Conservation (phyloP, 2,888 invertebrate genomes). For the Drosophila lutescens region DNA sequence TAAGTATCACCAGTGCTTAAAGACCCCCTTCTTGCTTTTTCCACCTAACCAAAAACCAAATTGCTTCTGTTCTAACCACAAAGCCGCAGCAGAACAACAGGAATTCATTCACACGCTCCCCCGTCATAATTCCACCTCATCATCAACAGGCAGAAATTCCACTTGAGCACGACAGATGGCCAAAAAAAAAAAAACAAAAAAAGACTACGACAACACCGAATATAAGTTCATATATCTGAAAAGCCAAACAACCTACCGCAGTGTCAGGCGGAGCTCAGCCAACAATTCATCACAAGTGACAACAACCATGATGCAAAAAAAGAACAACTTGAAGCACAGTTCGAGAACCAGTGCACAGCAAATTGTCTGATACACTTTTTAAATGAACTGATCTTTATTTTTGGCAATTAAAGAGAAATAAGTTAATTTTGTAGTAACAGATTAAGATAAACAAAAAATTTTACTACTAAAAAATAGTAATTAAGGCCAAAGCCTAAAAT, state of each 20-base stretch:
- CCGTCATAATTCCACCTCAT: conserved; percentile 1
- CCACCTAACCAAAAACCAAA: conserved; percentile 17
- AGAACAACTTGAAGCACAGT: conserved; percentile 48
- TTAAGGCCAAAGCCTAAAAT: no score
- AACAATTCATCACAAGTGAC: conserved; percentile 33
- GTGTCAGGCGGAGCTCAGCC: conserved; percentile 42
- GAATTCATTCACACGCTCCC: conserved; percentile 66
- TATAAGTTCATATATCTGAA: conserved; percentile 47
- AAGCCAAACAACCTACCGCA: conserved; percentile 75
- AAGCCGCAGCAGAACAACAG: conserved; percentile 22
- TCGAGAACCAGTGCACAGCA: conserved; percentile 54
- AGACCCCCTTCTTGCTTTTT: background rate
- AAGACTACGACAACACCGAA: conserved; percentile 1
- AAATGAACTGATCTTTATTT: background rate
- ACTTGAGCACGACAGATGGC: conserved; percentile 70
- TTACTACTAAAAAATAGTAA: no score
- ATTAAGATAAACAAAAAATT: no score
- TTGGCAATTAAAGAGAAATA: no score
- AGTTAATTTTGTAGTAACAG: no score
- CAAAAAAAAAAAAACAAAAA: conserved; percentile 22
- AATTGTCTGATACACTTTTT: background rate
- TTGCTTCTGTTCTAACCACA: conserved; percentile 40
- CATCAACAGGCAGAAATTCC: conserved; percentile 49
- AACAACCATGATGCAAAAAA: conserved; percentile 35
- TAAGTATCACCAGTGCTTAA: conserved; percentile 10